Percentiles rank a stretch among this genome's conserved stretches.
These are phyloP conservation scores for Rhagonycha fulva DNA, from an alignment of 2,888 invertebrate species.

Conservation along the genomic window DNA sequence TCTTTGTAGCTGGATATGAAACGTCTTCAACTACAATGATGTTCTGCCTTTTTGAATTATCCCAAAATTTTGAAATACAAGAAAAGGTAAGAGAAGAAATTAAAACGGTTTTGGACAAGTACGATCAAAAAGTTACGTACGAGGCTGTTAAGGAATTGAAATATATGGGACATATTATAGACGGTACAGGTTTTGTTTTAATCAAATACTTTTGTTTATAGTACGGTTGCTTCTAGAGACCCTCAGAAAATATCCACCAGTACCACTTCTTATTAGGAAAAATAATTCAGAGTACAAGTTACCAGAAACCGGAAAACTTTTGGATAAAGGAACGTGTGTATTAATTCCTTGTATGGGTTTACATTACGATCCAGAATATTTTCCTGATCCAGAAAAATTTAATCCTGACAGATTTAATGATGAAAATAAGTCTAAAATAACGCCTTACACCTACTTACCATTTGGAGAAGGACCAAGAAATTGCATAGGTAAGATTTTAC, in stretches of 20 bases:
- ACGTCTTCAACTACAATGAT: conserved; percentile 55
- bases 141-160: conserved; percentile 53
- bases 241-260: background rate
- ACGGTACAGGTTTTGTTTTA: background rate
- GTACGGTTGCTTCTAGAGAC: background rate
- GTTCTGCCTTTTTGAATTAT: conserved; percentile 52
- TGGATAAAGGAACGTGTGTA: background rate
- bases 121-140: conserved; percentile 49
- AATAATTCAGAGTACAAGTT: background rate
- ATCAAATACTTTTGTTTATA: background rate
- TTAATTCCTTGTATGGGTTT: background rate
- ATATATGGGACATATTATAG: background rate
- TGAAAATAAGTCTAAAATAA: conserved; percentile 31
- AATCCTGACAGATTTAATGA: conserved; percentile 47
- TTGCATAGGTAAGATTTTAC: conserved; percentile 23
- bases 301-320: background rate
- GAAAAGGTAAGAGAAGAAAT: conserved; percentile 53
- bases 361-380: conserved; percentile 36
- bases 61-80: conserved; percentile 52
- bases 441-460: conserved; percentile 39
- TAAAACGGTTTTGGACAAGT: conserved; percentile 37
- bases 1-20: conserved; percentile 58
- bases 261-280: background rate
- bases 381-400: conserved; percentile 45
- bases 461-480: conserved; percentile 40